phyloP scores from a whole-genome alignment of 2,888 invertebrate species.

The Nudaria mundana region DNA sequence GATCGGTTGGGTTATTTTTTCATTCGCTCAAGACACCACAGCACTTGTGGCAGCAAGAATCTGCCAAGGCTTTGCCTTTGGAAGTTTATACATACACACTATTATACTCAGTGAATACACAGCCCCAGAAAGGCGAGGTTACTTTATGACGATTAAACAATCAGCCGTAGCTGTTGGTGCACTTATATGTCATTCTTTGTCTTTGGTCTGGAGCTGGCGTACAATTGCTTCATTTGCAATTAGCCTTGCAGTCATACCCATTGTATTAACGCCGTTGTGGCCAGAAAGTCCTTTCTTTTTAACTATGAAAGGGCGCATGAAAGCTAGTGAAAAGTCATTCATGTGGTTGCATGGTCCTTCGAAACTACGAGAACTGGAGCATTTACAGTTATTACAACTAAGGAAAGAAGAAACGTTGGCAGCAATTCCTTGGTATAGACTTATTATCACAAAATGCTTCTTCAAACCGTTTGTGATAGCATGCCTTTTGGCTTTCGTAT shows the following conservation, averaged over 20 bases:
- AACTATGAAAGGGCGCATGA: conserved; percentile 41
- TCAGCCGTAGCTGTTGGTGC: conserved; percentile 29
- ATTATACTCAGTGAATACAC: conserved; percentile 43
- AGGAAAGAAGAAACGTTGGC: conserved; percentile 8
- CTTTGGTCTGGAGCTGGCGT: conserved; percentile 40
- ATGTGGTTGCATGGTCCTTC: conserved; percentile 39
- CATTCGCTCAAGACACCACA: background rate
- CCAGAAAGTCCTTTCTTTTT: conserved; percentile 49
- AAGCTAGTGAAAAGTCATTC: conserved; percentile 39
- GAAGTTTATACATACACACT: conserved; percentile 35
- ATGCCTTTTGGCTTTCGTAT: conserved; percentile 31
- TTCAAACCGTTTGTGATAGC: conserved; percentile 35
- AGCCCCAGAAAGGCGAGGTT: conserved; percentile 40
- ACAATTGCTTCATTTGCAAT: conserved; percentile 34
- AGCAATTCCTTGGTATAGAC: conserved; percentile 14
- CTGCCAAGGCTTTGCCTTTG: conserved; percentile 37
- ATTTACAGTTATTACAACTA: conserved; percentile 28
- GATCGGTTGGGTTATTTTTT: background rate
- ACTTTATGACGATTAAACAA: conserved; percentile 41
- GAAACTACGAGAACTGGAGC: conserved; percentile 33
- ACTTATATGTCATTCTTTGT: conserved; percentile 39
- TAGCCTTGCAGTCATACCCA: conserved; percentile 14
- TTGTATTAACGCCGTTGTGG: too few species aligned
- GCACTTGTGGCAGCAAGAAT: background rate
- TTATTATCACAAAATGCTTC: conserved; percentile 36